Base-by-base conservation (phyloP, 2,797 vertebrate species). In the Petrocephalus schoutedeni region DNA sequence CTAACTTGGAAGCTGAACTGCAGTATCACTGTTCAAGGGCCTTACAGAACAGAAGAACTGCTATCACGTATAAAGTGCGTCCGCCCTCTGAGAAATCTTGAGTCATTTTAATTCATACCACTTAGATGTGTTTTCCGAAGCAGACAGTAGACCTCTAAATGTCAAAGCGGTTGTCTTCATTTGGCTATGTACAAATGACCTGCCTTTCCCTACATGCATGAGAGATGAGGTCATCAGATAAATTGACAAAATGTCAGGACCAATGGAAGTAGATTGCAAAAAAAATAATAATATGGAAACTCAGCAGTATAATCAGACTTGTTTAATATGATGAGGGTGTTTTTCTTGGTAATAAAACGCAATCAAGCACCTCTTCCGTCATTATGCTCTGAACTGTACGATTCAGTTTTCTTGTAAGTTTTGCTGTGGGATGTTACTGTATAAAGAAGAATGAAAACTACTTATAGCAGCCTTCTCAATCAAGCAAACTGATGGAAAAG, bases 321-420 rank as follows among this genome's bases (percentile, higher is more conserved):
- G 2, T 41, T 61, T 41, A 59, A 59, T 86, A 41, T 59, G 85
- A 41, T 41, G 54, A 54, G 85, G 57, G 85, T 86, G 82, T 86
- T 86, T 54, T 86, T 86, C 85, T 56, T 58, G 85, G 54, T 86
- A 58, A 58, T 86, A 86, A 61, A 86, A 86, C 45, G 56, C 57
- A 86, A 58, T 61, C 32, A 86, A 58, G 57, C 54, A 86, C 7
- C 85, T 36, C 54, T 86, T 58, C 85, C 12, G 32, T 41, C 32
- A 58, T 86, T 36, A 86, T 19, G 36, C 28, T 61, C 85, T 32
- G 28, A 58, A 86, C 32, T 86, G 56, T 45, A 59, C 19, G 32
- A 59, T 61, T 86, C 54, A 86, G 54, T 36, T 61, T 86, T n/a
- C 54, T 58, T 58, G 14, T 58, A 59, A 36, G 41, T 86, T 86